Percentiles rank a stretch among this genome's conserved stretches.
Evolutionary conservation across 2,113 vertebrate genomes (phyloP).

Genomic region (Suricata suricatta): DNA sequence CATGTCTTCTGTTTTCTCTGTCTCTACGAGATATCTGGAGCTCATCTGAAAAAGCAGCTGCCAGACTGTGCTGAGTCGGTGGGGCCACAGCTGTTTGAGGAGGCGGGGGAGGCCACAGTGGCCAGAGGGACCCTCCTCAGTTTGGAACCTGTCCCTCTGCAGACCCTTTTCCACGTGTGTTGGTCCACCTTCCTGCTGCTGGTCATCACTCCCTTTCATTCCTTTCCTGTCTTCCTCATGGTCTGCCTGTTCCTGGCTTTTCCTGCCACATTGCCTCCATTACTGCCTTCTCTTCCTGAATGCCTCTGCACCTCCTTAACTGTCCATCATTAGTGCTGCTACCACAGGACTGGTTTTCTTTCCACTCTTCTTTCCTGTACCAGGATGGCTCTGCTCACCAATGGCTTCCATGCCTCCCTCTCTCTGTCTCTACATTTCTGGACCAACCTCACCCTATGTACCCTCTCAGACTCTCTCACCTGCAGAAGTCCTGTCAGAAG

Average conservation of each 20-base stretch:
- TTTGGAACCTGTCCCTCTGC: no score
- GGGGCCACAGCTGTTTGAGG: rapidly evolving
- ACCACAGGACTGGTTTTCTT: not conserved
- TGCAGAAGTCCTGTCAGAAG: not conserved
- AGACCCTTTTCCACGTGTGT: rapidly evolving
- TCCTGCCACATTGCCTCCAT: rapidly evolving
- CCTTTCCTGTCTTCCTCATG: not conserved
- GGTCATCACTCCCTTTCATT: not conserved
- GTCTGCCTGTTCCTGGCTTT: not conserved
- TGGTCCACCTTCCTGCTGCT: rapidly evolving
- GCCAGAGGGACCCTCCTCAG: not conserved
- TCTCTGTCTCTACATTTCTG: not conserved
- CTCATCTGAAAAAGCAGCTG: not conserved
- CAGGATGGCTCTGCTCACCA: not conserved
- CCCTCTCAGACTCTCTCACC: not conserved
- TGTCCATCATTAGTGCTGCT: rapidly evolving
- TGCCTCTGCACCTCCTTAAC: not conserved
- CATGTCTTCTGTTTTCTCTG: not conserved
- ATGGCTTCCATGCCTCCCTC: not conserved
- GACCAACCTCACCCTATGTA: not conserved
- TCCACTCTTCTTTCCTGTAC: not conserved
- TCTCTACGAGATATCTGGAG: not conserved
- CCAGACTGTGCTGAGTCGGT: not conserved
- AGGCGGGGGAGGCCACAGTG: not conserved
- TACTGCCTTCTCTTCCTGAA: not conserved